Base-by-base conservation (phyloP, 2,888 invertebrate species). In the Odontocolon sp. region DNA sequence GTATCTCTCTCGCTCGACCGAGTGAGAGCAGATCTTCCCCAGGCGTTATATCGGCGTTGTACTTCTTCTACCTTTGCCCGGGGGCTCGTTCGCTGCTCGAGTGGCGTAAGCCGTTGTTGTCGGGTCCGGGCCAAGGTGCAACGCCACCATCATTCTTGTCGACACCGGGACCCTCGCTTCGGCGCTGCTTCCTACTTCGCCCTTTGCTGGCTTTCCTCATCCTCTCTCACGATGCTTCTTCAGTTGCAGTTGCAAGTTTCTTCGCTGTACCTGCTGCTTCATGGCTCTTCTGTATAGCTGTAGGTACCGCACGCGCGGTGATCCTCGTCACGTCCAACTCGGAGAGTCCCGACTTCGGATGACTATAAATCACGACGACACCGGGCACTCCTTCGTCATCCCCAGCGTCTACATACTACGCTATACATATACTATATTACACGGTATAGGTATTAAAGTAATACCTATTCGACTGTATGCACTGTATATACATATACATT, bases 61-160 rank as follows among this genome's bases (percentile, higher is more conserved):
- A 23, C 45, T 61, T 69, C 56, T 23, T 47, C 45, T 18, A 18
- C 69, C 61, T 47, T 21, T 47, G 8, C 47, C 8, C 21, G 18
- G 11, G 11, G 47, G 11, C 47, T 16, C 67, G 54, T 36, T 26
- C 33, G 50, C 72, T 79, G 76, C 70, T 71, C 71, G 28, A n/a
- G 14, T 59, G 70, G 73, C n/a, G n/a, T n/a, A 11, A 42, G 63
- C 42, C 67, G 61, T 57, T 63, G 68, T 64, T 63, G 76, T 57
- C 61, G 61, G 63, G 70, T 26, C 78, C 68, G 77, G 79, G 64
- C 69, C 78, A 78, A 80, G 79, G 84, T 82, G 84, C 84, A 83
- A 80, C 78, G 80, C 79, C 82, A 82, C 79, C 82, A 81, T 85
- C 80, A 81, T 76, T 84, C 81, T 84, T 81, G 33, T 67, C 77